Evolutionary conservation across 2,113 vertebrate species (phyloP), one percentile per base, ranked within the genome.

Genomic region (Tichodroma muraria): DNA sequence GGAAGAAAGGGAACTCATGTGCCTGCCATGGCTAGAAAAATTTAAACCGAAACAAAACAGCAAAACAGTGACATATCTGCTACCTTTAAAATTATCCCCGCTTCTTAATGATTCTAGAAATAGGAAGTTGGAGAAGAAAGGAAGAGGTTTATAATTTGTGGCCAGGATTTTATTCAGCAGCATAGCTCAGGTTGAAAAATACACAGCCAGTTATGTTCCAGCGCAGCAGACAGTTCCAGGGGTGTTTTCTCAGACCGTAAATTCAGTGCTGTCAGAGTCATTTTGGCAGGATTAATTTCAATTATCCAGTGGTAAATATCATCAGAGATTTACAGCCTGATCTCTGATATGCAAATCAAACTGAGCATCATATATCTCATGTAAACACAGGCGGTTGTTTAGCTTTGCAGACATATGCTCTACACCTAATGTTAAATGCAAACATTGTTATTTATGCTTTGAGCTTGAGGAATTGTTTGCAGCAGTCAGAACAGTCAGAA

Each of bases 261-360:
- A 94, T 96, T 89, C 63, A 87, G 90, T 59, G n/a, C 28, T 92
- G 90, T 95, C 96, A 92, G 86, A 95, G 47, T 80, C 53, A 92
- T 83, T 90, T 96, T 95, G 79, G 44, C 90, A 91, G 95, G 95
- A 97, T 97, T 95, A 84, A 91, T 96, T 87, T 73, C 89, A 92
- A 93, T 95, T 95, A 94, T 82, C 47, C 63, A 38, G 76, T n/a
- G 47, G 80, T 95, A 88, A 86, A 94, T 96, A 95, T 86, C 80
- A 8, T 95, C 90, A 96, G 88, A 96, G 72, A 86, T 92, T 33
- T 47, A 86, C 45, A 49, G 61, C 71, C 79, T 89, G 77, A 97
- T 80, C 71, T 86, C 71, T 85, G 94, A 94, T 96, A 91, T 73
- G 95, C 73, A 96, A 93, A 96, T 95, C 61, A 66, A 73, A 37